phyloP scores from a whole-genome alignment of 2,888 invertebrate species.

The Neoitamus cyanurus region DNA sequence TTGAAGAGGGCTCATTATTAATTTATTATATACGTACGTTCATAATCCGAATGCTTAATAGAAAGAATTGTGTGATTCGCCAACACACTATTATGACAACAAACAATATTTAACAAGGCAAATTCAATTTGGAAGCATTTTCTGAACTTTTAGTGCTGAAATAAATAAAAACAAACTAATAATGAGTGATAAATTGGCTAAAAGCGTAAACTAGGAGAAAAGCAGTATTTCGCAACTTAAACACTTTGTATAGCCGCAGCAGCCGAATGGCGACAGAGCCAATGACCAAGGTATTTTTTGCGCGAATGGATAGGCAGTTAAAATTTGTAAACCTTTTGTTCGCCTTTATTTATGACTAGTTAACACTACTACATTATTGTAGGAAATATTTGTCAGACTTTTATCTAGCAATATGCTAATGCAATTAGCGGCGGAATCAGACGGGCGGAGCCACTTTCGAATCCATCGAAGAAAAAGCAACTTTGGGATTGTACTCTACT shows the following conservation, averaged over 20 bases:
- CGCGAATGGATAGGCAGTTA: background rate
- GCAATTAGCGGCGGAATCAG: background rate
- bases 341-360: background rate
- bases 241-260: background rate
- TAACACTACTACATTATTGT: background rate
- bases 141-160: background rate
- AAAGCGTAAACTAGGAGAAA: background rate
- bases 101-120: background rate
- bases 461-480: background rate
- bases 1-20: no score
- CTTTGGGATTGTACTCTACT: background rate
- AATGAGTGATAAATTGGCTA: background rate
- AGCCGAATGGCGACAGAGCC: background rate
- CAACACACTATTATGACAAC: background rate
- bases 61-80: background rate
- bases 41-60: no score
- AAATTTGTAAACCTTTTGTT: background rate
- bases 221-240: background rate
- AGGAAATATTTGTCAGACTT: background rate
- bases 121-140: background rate
- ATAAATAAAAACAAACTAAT: background rate
- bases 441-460: background rate
- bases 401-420: background rate
- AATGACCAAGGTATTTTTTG: background rate
- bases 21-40: no score